Percentiles rank a stretch among this genome's conserved stretches.
phyloP scores from a whole-genome alignment of 2,888 invertebrate genomes.

The Aporophyla nigra region DNA sequence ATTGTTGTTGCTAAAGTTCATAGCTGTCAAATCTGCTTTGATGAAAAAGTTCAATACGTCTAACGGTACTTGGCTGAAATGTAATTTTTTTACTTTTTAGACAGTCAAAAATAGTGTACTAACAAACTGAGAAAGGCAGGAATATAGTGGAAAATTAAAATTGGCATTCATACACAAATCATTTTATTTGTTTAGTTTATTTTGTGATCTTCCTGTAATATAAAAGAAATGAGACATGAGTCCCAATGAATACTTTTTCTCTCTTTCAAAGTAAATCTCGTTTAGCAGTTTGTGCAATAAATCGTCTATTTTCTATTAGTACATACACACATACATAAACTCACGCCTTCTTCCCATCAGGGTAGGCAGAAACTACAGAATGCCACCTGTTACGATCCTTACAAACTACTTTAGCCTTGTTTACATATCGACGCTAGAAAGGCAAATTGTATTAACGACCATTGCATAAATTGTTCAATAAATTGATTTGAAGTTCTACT shows the following conservation, averaged over 20 bases:
- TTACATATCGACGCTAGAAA: too few species aligned
- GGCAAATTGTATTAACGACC: too few species aligned
- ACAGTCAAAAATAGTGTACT: background rate
- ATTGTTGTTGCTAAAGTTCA: slow-evolving; percentile 85
- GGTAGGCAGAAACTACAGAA: too few species aligned
- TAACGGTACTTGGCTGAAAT: slow-evolving; percentile 83
- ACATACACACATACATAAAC: too few species aligned
- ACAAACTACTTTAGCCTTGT: too few species aligned
- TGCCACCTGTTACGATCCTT: too few species aligned
- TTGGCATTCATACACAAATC: background rate
- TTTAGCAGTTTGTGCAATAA: background rate
- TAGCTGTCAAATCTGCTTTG: slow-evolving; percentile 81
- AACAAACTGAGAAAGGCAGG: background rate
- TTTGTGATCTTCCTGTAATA: background rate
- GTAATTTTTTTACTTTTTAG: background rate
- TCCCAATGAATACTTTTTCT: background rate
- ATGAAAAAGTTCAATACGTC: slow-evolving; percentile 87
- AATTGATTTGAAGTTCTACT: too few species aligned
- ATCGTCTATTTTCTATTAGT: background rate
- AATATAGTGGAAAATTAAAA: background rate
- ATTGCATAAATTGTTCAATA: too few species aligned
- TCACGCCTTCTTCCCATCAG: too few species aligned
- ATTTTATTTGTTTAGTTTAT: background rate
- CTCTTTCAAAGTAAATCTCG: background rate
- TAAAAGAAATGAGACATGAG: too few species aligned